Evolutionary conservation across 2,113 vertebrate species (phyloP).

Genomic region (Lepus timidus): DNA sequence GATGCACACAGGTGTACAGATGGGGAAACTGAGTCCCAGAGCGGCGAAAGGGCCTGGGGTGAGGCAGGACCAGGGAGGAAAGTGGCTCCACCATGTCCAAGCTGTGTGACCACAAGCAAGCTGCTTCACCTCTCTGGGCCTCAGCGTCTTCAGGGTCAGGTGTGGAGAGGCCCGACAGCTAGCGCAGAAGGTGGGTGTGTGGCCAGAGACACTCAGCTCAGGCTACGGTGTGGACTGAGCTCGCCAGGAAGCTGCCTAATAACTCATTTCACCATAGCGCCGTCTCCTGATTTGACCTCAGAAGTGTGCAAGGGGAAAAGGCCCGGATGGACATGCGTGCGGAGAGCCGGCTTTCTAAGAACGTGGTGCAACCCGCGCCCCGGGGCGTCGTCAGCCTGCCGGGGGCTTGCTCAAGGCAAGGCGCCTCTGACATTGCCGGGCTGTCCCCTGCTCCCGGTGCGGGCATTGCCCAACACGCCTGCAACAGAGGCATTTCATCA

Average conservation of each 20-base stretch:
- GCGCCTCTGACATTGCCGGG: neutral
- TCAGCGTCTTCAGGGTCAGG: neutral
- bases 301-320: constrained; percentile 64
- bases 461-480: constrained; percentile 66
- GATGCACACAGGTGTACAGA: neutral
- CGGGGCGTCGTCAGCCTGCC: constrained; percentile 19
- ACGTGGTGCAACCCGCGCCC: constrained; percentile 63
- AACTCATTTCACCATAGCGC: neutral
- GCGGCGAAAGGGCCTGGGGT: accelerated
- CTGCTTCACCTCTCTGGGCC: neutral
- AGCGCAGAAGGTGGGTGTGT: neutral
- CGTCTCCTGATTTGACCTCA: neutral
- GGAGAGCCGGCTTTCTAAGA: constrained; percentile 79
- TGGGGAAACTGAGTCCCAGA: constrained; percentile 35
- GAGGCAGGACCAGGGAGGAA: too few relatives aligned
- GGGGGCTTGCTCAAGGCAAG: constrained; percentile 73
- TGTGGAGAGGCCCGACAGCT: neutral
- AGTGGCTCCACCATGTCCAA: neutral
- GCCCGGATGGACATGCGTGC: constrained; percentile 19
- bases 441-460: constrained; percentile 22
- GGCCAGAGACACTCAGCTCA: neutral
- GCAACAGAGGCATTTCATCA: constrained; percentile 26
- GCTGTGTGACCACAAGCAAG: neutral
- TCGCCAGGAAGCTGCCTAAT: neutral
- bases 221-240: neutral